Percentiles rank a stretch among this genome's conserved stretches.
phyloP scores from a whole-genome alignment of 2,113 vertebrate species.

The Phrynosoma platyrhinos region DNA sequence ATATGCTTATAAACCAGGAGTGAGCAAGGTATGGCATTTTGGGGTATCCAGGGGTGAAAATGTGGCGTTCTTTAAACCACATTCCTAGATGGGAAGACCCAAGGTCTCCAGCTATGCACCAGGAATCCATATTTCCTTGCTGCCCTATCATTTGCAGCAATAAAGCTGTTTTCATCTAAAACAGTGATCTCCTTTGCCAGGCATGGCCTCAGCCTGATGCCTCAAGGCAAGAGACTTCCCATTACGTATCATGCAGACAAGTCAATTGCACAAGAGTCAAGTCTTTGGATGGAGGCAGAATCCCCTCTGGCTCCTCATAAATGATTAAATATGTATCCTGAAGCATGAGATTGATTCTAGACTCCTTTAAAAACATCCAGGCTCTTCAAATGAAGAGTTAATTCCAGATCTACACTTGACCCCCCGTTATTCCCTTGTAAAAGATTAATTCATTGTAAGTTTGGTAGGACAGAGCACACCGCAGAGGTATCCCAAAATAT shows the following conservation, averaged over 20 bases:
- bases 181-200: not conserved
- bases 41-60: too few species aligned
- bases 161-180: not conserved
- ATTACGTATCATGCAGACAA: not conserved
- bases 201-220: not conserved
- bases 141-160: not conserved
- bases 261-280: not conserved
- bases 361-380: not conserved
- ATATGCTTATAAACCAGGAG: not conserved
- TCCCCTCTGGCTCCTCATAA: not conserved
- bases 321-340: not conserved
- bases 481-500: not conserved
- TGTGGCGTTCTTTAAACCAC: not conserved
- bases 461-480: constrained; percentile 26
- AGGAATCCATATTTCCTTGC: not conserved
- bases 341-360: not conserved
- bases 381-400: not conserved
- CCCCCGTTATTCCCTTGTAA: constrained; percentile 25
- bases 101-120: not conserved
- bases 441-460: constrained; percentile 29
- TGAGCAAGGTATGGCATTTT: too few species aligned
- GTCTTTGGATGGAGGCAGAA: not conserved
- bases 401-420: not conserved
- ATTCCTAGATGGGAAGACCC: not conserved
- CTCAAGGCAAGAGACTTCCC: too few species aligned